phyloP scores from a whole-genome alignment of 2,888 invertebrate genomes.

The Corythucha ciliata region DNA sequence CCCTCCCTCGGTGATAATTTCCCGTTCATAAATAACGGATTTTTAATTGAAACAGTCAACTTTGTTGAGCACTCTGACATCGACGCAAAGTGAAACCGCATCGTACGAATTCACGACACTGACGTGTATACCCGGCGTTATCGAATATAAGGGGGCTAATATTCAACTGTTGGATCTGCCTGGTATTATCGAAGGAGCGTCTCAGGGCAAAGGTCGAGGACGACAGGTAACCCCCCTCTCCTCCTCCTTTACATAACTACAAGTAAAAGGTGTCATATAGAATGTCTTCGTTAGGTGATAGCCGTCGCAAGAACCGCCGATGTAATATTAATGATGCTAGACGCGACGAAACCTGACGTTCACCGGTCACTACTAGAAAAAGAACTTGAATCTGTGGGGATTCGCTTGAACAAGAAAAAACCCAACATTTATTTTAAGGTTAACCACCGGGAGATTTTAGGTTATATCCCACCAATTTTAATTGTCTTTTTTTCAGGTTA shows the following conservation, averaged over 20 bases:
- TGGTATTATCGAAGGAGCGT: slow-evolving; percentile 98
- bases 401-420: slow-evolving; percentile 85
- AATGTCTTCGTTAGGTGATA: slow-evolving; percentile 58
- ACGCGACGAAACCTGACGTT: slow-evolving; percentile 96
- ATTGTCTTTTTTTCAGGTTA: slow-evolving; percentile 48
- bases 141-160: slow-evolving; percentile 96
- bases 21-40: slow-evolving; percentile 4
- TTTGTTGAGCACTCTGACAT: slow-evolving; percentile 84
- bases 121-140: slow-evolving; percentile 98
- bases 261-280: neutral
- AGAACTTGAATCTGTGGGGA: slow-evolving; percentile 96
- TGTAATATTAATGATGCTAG: slow-evolving; percentile 97
- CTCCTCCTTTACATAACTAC: neutral
- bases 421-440: slow-evolving; percentile 99
- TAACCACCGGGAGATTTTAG: slow-evolving; percentile 28
- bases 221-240: slow-evolving; percentile 51
- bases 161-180: slow-evolving; percentile 97
- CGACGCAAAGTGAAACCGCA: slow-evolving; percentile 93
- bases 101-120: slow-evolving; percentile 98
- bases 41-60: slow-evolving; percentile 63
- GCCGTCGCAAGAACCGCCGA: slow-evolving; percentile 98
- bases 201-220: slow-evolving; percentile 87
- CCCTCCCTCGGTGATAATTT: neutral
- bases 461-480: neutral
- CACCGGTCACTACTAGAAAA: slow-evolving; percentile 84